Evolutionary conservation across 2,888 invertebrate genomes (phyloP).

Genomic region (Graphium colonna): DNA sequence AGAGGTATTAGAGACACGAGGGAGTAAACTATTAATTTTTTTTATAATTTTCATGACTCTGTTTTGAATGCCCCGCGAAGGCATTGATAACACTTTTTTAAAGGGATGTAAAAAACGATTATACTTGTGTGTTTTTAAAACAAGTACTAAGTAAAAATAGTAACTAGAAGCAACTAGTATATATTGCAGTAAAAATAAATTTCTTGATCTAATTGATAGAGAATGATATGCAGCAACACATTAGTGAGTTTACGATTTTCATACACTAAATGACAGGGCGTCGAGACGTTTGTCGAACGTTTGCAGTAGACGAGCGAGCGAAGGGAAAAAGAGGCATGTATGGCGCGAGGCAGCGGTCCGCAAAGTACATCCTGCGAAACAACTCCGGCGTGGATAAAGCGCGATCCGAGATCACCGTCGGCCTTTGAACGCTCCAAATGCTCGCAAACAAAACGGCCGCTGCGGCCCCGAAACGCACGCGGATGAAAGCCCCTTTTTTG

Average conservation of each 20-base stretch:
- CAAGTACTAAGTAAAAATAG: too few relatives aligned
- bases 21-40: background rate
- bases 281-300: constrained; percentile 20
- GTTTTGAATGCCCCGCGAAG: background rate
- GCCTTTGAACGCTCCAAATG: constrained; percentile 54
- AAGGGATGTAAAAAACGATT: background rate
- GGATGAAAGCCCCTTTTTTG: constrained; percentile 52
- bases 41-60: background rate
- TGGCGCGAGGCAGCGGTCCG: constrained; percentile 35
- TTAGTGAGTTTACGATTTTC: background rate
- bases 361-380: constrained; percentile 51
- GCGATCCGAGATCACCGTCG: constrained; percentile 49
- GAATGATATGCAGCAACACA: too few relatives aligned
- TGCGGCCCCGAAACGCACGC: constrained; percentile 48
- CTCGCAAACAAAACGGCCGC: constrained; percentile 42
- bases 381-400: constrained; percentile 48
- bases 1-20: background rate
- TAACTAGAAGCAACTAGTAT: too few relatives aligned
- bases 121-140: too few relatives aligned
- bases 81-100: background rate
- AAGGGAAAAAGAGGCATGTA: constrained; percentile 36
- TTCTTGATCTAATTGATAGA: too few relatives aligned
- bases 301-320: constrained; percentile 33
- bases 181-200: too few relatives aligned
- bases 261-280: background rate